Evolutionary conservation across 1,140 invertebrate genomes (phyloP).

Genomic region (Camponotus pennsylvanicus): DNA sequence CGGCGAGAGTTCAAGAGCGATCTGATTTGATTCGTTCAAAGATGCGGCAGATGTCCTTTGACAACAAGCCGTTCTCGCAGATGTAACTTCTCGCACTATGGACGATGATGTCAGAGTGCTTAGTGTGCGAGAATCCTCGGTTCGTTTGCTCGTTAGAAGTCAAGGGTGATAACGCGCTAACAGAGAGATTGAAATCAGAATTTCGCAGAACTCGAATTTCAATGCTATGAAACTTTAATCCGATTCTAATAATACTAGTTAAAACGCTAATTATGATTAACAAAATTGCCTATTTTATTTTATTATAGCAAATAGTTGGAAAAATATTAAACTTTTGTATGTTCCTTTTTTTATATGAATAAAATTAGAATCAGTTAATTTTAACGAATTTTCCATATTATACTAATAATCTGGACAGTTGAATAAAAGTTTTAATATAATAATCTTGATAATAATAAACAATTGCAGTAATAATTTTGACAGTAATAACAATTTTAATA

Average conservation of each 20-base stretch:
- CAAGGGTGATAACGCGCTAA: conserved; percentile 19
- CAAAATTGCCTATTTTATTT: neutral
- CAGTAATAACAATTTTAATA: neutral
- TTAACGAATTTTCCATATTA: neutral
- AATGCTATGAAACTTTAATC: neutral
- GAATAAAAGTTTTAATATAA: neutral
- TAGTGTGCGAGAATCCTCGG: conserved; percentile 6
- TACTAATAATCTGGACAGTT: conserved; percentile 2
- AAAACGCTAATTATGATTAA: neutral
- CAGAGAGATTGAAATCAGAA: conserved; percentile 29
- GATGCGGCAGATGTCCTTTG: conserved; percentile 61
- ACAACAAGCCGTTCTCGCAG: conserved; percentile 51
- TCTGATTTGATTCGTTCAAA: conserved; percentile 40
- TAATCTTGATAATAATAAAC: neutral
- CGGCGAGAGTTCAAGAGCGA: conserved; percentile 49
- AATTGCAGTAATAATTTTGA: neutral
- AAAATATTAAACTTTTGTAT: too few relatives aligned
- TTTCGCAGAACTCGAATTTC: neutral
- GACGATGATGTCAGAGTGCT: conserved; percentile 28
- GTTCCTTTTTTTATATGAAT: too few relatives aligned
- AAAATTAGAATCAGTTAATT: neutral
- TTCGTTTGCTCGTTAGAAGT: conserved; percentile 12
- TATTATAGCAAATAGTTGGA: neutral
- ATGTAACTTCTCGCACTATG: neutral
- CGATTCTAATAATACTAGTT: neutral